Base-by-base conservation (phyloP, 2,113 vertebrate genomes). In the Campylorhamphus procurvoides region DNA sequence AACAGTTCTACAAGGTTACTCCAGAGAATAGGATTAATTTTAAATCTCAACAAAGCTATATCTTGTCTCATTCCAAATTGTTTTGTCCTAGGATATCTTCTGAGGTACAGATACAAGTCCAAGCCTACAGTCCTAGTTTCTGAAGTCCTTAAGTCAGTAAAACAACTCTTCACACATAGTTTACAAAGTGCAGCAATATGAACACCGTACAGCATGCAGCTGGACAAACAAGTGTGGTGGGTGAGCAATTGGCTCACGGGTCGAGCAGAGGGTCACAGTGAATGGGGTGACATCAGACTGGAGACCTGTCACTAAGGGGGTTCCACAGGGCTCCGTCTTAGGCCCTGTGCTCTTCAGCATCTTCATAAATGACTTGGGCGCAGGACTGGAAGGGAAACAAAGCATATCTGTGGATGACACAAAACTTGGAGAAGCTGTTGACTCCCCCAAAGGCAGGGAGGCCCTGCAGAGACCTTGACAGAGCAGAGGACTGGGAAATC, bases 21-120 rank as follows among this genome's bases (percentile, higher is more conserved):
- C 55, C 46, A 83, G 83, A 84, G 85, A 95, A 63, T 9, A 71
- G 25, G 42, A 92, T 94, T 96, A 67, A 94, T 95, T 90, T 90
- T 71, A 92, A 74, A 94, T 39, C 85, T 81, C 77, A 67, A 2
- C 58, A 35, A 67, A 91, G 31, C 28, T 72, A 81, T 64, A 78
- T 75, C 52, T 89, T 56, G 22, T 78, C 63, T 83, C 42, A 66
- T 84, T 77, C 35, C 73, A 77, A 89, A 81, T 92, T 90, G 68
- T 52, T 89, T 58, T 39, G 20, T 71, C 85, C 44, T 9, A 85
- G 31, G 17, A 2, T 28, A 91, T 72, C 44, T 82, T 40, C 19
- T 86, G 46, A 88, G 79, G 47, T 47, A 89, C 17, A 84, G 67
- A 79, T 7, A 49, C 4, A 78, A 39, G 56, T 24, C 50, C 33